phyloP scores from a whole-genome alignment of 1,140 invertebrate genomes.

The Ectropis grisescens region DNA sequence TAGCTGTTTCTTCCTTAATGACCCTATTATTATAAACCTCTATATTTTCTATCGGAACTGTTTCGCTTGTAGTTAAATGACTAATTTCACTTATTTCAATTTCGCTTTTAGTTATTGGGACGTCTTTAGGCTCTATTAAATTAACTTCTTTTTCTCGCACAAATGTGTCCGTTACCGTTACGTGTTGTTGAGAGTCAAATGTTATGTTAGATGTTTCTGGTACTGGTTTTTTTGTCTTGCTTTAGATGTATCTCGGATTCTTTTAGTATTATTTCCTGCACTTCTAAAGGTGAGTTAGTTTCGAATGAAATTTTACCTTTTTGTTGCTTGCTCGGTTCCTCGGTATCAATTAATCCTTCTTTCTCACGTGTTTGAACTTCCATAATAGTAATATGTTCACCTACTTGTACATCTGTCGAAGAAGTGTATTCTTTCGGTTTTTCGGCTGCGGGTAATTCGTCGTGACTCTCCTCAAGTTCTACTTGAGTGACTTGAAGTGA shows the following conservation, averaged over 20 bases:
- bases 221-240: slow-evolving; percentile 6
- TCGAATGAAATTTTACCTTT: slow-evolving; percentile 16
- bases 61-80: slow-evolving; percentile 46
- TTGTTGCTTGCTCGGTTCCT: slow-evolving; percentile 4
- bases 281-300: slow-evolving; percentile 22
- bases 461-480: slow-evolving; percentile 20
- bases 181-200: slow-evolving; percentile 34
- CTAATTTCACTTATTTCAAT: slow-evolving; percentile 34
- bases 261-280: slow-evolving; percentile 30
- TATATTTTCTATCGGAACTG: slow-evolving; percentile 32
- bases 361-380: slow-evolving; percentile 28
- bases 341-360: slow-evolving; percentile 18
- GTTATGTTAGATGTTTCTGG: slow-evolving; percentile 17
- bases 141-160: slow-evolving; percentile 32
- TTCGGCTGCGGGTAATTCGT: slow-evolving; percentile 13
- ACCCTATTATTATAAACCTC: slow-evolving; percentile 15
- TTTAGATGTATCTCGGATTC: slow-evolving; percentile 20
- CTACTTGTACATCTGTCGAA: slow-evolving; percentile 20
- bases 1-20: slow-evolving; percentile 22
- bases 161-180: slow-evolving; percentile 28
- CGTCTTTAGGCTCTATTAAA: slow-evolving; percentile 9
- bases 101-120: slow-evolving; percentile 15
- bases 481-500: slow-evolving; percentile 25
- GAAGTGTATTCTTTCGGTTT: slow-evolving; percentile 14
- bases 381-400: slow-evolving; percentile 27